phyloP scores from a whole-genome alignment of 1,140 invertebrate genomes.

The Drosophila willistoni region DNA sequence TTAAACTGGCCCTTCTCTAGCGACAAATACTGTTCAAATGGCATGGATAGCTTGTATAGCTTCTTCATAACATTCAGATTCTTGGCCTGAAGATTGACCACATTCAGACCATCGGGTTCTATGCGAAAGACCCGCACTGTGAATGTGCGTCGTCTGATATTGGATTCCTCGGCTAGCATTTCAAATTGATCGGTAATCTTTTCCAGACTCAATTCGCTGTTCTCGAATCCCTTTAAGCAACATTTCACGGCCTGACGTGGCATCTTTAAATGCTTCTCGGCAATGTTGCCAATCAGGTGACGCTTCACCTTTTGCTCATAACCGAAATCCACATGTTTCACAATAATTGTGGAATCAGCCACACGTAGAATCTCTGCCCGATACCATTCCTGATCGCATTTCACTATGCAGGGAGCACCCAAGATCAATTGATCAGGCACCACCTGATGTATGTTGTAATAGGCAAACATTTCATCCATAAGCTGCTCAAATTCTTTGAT shows the following conservation, averaged over 20 bases:
- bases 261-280: slow-evolving; percentile 86
- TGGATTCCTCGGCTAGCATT: slow-evolving; percentile 80
- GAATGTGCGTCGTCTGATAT: slow-evolving; percentile 78
- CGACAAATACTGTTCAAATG: slow-evolving; percentile 77
- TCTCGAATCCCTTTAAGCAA: slow-evolving; percentile 81
- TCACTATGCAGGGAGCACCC: slow-evolving; percentile 89
- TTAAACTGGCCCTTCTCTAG: slow-evolving; percentile 80
- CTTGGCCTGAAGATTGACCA: slow-evolving; percentile 81
- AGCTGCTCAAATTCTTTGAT: slow-evolving; percentile 84
- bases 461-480: slow-evolving; percentile 81
- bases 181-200: slow-evolving; percentile 81
- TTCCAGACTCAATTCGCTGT: slow-evolving; percentile 72
- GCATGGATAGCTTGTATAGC: slow-evolving; percentile 77
- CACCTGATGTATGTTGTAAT: slow-evolving; percentile 81
- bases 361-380: slow-evolving; percentile 85
- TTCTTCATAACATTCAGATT: slow-evolving; percentile 80
- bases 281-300: slow-evolving; percentile 86
- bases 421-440: slow-evolving; percentile 84
- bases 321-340: slow-evolving; percentile 89
- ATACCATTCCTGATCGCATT: slow-evolving; percentile 91
- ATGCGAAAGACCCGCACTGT: slow-evolving; percentile 85
- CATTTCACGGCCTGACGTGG: slow-evolving; percentile 91
- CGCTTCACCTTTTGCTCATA: slow-evolving; percentile 88
- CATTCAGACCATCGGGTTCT: slow-evolving; percentile 82
- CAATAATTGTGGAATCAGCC: slow-evolving; percentile 66